These are phyloP conservation scores for Microctenopoma steveboyesi DNA, from an alignment of 2,797 vertebrate species.

Conservation along the genomic window DNA sequence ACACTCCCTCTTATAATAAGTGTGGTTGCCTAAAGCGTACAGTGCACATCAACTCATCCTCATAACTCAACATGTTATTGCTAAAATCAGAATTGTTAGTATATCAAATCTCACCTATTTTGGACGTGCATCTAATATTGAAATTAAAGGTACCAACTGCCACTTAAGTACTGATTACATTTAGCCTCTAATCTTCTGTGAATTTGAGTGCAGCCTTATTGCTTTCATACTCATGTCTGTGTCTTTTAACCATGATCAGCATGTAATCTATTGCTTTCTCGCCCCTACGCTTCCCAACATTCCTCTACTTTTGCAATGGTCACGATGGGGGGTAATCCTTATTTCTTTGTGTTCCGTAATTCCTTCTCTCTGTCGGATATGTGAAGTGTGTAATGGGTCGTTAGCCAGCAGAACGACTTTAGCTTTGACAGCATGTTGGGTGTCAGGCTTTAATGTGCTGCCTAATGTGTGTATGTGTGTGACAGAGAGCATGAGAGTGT, in stretches of 20 bases:
- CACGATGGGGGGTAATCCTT: constrained; percentile 59
- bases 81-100: constrained; percentile 1
- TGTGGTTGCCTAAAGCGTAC: constrained; percentile 6
- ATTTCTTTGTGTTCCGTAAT: constrained; percentile 61
- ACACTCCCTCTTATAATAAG: neutral
- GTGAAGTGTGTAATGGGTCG: constrained; percentile 73
- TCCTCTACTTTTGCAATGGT: constrained; percentile 38
- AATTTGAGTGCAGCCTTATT: constrained; percentile 19
- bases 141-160: neutral
- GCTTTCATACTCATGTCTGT: constrained; percentile 26
- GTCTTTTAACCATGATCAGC: constrained; percentile 39
- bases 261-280: constrained; percentile 58
- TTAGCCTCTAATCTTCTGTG: neutral
- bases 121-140: neutral
- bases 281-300: constrained; percentile 15
- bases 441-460: constrained; percentile 57
- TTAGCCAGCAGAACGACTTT: constrained; percentile 73
- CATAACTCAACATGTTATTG: neutral
- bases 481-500: constrained; percentile 6
- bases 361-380: constrained; percentile 55
- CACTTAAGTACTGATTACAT: constrained; percentile 2
- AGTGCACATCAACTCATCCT: constrained; percentile 1
- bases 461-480: constrained; percentile 47
- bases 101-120: neutral
- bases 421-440: constrained; percentile 64